A percentile compares a stretch with the other conserved stretches of the same genome.
phyloP scores from a whole-genome alignment of 2,888 invertebrate species.

The Drosophila subsilvestris region DNA sequence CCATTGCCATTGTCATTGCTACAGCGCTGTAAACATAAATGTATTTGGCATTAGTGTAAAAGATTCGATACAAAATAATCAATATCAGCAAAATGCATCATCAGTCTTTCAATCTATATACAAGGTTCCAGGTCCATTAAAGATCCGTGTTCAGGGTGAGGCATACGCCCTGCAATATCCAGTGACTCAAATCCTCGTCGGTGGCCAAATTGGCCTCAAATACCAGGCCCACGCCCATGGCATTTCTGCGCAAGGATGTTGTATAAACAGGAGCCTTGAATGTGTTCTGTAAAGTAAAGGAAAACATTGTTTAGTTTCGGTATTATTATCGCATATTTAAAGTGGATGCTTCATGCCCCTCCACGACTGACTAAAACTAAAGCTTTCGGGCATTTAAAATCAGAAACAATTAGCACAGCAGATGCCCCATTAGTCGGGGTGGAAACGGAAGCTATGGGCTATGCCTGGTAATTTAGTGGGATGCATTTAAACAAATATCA shows the following conservation, averaged over 20 bases:
- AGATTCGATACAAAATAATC: conserved; percentile 39
- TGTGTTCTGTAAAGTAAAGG: conserved; percentile 88
- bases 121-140: conserved; percentile 18
- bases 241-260: conserved; percentile 93
- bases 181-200: conserved; percentile 92
- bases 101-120: conserved; percentile 13
- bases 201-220: conserved; percentile 95
- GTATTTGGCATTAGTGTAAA: conserved; percentile 55
- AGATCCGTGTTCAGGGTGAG: conserved; percentile 92
- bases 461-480: conserved; percentile 67
- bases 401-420: conserved; percentile 77
- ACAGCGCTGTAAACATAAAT: conserved; percentile 47
- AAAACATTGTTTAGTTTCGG: conserved; percentile 1
- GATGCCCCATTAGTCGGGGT: conserved; percentile 68
- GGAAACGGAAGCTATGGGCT: conserved; percentile 39
- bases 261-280: conserved; percentile 95
- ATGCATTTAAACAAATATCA: conserved; percentile 78
- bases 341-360: background rate
- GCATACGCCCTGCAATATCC: conserved; percentile 96
- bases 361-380: conserved; percentile 37
- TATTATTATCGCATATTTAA: too few species aligned
- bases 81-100: conserved; percentile 11
- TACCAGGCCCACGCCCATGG: conserved; percentile 95
- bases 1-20: conserved; percentile 43
- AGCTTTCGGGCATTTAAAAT: conserved; percentile 63